These are phyloP conservation scores for Opisthocomus hoazin DNA, from an alignment of 2,113 vertebrate species.

Conservation along the genomic window DNA sequence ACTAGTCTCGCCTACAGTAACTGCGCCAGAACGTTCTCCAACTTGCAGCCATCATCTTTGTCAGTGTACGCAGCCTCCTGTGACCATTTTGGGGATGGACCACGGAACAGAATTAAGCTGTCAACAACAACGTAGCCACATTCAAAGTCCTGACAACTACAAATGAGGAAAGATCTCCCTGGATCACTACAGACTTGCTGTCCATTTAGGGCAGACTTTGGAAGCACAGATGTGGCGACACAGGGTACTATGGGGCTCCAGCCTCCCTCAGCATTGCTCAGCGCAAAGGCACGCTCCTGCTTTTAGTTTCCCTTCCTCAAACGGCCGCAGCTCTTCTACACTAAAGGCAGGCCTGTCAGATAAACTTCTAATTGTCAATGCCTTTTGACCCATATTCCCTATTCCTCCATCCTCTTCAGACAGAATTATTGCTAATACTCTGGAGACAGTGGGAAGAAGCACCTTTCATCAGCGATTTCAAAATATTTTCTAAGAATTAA, in stretches of 20 bases:
- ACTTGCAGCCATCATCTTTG: background rate
- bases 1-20: background rate
- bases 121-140: background rate
- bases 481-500: constrained; percentile 29
- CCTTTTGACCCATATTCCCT: background rate
- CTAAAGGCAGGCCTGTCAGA: background rate
- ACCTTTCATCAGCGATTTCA: background rate
- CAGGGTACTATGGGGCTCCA: background rate
- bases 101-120: background rate
- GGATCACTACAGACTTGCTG: background rate
- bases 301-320: background rate
- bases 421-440: background rate
- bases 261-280: background rate
- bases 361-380: background rate
- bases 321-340: background rate
- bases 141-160: background rate
- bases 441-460: background rate
- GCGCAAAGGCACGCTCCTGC: background rate
- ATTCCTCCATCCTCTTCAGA: background rate
- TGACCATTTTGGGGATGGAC: background rate
- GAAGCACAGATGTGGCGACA: background rate
- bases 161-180: background rate
- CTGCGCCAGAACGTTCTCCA: background rate
- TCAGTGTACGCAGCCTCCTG: background rate
- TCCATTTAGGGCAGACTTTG: background rate